Base-by-base conservation (phyloP, 2,797 vertebrate species). In the Psittacula derbiana region DNA sequence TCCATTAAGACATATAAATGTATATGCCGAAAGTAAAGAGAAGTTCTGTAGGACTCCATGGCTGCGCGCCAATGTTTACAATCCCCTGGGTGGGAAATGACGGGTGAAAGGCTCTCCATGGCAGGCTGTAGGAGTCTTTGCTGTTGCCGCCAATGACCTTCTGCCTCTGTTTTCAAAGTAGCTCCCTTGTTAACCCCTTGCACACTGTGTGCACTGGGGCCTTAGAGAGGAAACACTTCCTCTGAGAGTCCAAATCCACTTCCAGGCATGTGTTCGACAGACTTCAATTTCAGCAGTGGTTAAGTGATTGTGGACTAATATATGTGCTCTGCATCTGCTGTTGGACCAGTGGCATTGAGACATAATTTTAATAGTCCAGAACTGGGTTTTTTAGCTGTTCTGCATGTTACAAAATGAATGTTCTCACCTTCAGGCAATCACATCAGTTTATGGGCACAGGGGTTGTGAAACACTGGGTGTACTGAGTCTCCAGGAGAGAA, bases 41-140 rank as follows among this genome's bases (percentile, higher is more conserved):
- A 84, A 81, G 97, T 97, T 97, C 92, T 98, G 97, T 98, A 97
- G 96, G 97, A 89, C 72, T n/a, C 25, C 30, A 38, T 98, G 99
- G 99, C 98, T 40, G 3, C 2, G 38, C 97, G 98, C 98, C 99
- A 97, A 96, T 99, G 99, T 99, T 99, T 99, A 99, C 98, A 99
- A 98, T 99, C 98, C 98, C 98, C 98, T 97, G 98, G 98, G 98
- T 98, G 99, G 98, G 98, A 99, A 99, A 98, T 97, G 97, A 98
- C 97, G 98, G 98, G 99, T 98, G 98, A 99, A 99, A 98, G 98
- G 97, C 97, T 97, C 97, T 98, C 98, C 97, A 97, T 95, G 94
- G 97, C 97, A 97, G 96, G 96, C 97, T 97, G 96, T 61, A 95
- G 97, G 98, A 98, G 98, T 91, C 98, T 98, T 98, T 98, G 97